Base-by-base conservation (phyloP, 2,888 invertebrate species). In the Mesopsocus fuscifrons region DNA sequence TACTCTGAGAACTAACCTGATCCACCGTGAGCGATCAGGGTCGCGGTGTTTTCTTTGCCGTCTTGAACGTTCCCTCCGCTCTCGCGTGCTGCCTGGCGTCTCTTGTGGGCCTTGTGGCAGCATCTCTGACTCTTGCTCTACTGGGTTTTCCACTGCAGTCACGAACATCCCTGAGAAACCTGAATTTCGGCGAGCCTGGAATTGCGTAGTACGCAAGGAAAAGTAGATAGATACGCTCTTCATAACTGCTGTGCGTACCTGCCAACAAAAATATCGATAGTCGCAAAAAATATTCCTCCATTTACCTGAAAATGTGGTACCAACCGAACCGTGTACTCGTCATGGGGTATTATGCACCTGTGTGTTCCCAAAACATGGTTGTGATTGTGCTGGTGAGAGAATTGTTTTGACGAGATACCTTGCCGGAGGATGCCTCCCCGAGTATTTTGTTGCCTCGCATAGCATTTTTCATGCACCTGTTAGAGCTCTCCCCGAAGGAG, bases 211-310 rank as follows among this genome's bases (percentile, higher is more conserved):
- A 35, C 54, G 45, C 23, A 53, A 47, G 2, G 53, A 53, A 18
- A 53, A 49, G 45, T 54, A 53, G 11, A 52, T 50, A 16, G 52
- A 51, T 11, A 54, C 46, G 40, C 53, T 53, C 47, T 54, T 54
- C 41, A 48, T 48, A 35, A 54, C 50, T 1, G 53, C 54, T 8
- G 50, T 46, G 30, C 54, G 47, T 42, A 54, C 53, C 53, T 53
- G 49, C 8, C n/a, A 30, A 30, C 9, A 30, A 30, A n/a, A n/a
- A 30, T 11, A 30, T 30, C n/a, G n/a, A n/a, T n/a, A n/a, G n/a
- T n/a, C n/a, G n/a, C n/a, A n/a, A n/a, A n/a, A n/a, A n/a, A n/a
- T n/a, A n/a, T n/a, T n/a, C n/a, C n/a, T n/a, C n/a, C n/a, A n/a
- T n/a, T n/a, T n/a, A n/a, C n/a, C n/a, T n/a, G n/a, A n/a, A n/a